A percentile compares a stretch with the other conserved stretches of the same genome.
These are phyloP conservation scores for Psilanteris sp. DNA, from an alignment of 1,140 invertebrate genomes.

Conservation along the genomic window DNA sequence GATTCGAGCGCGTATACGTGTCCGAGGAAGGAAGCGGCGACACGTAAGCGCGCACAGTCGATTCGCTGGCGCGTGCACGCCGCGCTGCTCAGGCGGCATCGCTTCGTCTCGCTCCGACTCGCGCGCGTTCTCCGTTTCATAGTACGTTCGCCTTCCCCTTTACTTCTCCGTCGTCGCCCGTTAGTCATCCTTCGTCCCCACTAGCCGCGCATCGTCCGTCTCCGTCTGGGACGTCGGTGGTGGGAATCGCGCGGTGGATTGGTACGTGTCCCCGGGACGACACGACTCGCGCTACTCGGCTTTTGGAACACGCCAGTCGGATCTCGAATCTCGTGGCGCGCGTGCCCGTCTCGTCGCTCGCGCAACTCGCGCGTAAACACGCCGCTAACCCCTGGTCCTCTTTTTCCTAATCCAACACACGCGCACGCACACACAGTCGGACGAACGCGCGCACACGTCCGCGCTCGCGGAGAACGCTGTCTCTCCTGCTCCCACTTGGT, in stretches of 20 bases:
- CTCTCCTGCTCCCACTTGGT: slow-evolving; percentile 1
- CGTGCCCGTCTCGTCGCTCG: slow-evolving; percentile 52
- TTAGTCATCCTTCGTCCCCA: slow-evolving; percentile 50
- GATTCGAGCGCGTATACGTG: slow-evolving; percentile 14
- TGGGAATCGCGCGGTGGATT: slow-evolving; percentile 49
- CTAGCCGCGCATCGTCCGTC: slow-evolving; percentile 22
- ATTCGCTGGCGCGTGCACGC: slow-evolving; percentile 60
- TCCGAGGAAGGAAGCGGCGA: slow-evolving; percentile 34
- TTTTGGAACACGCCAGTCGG: slow-evolving; percentile 68
- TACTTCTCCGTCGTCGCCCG: slow-evolving; percentile 19
- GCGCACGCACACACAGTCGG: background rate
- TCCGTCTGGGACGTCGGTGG: slow-evolving; percentile 35
- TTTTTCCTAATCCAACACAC: slow-evolving; percentile 1
- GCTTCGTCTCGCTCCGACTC: slow-evolving; percentile 27
- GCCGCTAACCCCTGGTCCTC: slow-evolving; percentile 24
- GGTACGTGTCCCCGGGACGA: slow-evolving; percentile 68
- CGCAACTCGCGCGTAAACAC: slow-evolving; percentile 49
- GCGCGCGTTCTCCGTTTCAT: slow-evolving; percentile 33
- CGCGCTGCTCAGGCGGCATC: slow-evolving; percentile 43
- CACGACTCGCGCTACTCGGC: slow-evolving; percentile 69
- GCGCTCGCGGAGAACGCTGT: slow-evolving; percentile 14
- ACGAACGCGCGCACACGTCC: background rate
- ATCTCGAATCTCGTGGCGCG: slow-evolving; percentile 64
- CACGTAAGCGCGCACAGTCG: slow-evolving; percentile 58
- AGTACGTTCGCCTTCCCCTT: slow-evolving; percentile 2